Base-by-base conservation (phyloP, 2,888 invertebrate genomes). In the Meiosimyza decipiens region DNA sequence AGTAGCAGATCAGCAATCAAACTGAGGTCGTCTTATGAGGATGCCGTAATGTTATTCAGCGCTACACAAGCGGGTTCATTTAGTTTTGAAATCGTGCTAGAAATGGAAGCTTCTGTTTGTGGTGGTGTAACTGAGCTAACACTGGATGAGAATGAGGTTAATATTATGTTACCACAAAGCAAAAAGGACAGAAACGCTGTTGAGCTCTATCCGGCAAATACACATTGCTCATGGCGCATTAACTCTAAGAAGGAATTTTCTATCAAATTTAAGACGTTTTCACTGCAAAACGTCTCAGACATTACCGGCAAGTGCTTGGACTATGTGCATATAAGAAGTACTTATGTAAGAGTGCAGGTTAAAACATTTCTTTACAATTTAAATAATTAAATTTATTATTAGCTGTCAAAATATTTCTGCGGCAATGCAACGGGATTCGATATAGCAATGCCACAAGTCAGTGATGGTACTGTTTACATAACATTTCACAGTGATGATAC, bases 11-110 rank as follows among this genome's bases (percentile, higher is more conserved):
- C 72, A 2, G 77, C 75, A 4, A 74, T 75, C 1, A 80, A 73
- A 1, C 16, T 83, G 3, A 72, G 78, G 2, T 82, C 83, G 6
- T 81, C 84, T 0, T 72, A 66, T 16, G 77, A 80, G 13, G 80
- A 84, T 89, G 84, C 85, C 94, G 33, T 88, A 89, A 80, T 91
- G 92, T 78, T 88, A 87, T 33, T 90, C 90, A 16, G 92, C 92
- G 82, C 90, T 89, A 89, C 16, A 87, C 88, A 51, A 77, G 87
- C 18, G 82, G 87, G 75, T 90, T 90, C 75, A 85, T 89, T 75
- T 51, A 93, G 94, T 55, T 92, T 93, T 78, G 89, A 88, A 80
- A 89, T 91, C 0, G 88, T 88, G 1, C 84, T 94, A 66, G 88
- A 88, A 68, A 84, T 89, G 73, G 81, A 89, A 57, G 16, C 71